A percentile compares a stretch with the other conserved stretches of the same genome.
Conservation (phyloP, 1,140 invertebrate species). For the Drosophila biarmipes region DNA sequence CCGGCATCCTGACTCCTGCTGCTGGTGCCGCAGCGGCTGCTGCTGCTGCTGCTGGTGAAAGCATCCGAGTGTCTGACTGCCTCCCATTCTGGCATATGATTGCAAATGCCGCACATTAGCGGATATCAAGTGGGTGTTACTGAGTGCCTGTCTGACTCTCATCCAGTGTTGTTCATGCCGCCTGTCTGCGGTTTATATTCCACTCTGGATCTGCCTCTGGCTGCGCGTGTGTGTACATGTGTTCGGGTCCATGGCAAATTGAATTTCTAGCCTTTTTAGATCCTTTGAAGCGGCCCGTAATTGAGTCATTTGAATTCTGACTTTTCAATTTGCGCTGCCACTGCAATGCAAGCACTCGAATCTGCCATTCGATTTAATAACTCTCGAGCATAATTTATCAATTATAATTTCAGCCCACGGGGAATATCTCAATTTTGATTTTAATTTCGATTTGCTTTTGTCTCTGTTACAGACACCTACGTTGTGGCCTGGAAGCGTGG, state of each 20-base stretch:
- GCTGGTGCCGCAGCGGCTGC: slow-evolving; percentile 14
- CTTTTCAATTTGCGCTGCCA: slow-evolving; percentile 73
- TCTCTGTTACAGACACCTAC: slow-evolving; percentile 81
- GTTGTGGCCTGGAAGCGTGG: slow-evolving; percentile 87
- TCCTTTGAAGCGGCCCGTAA: slow-evolving; percentile 78
- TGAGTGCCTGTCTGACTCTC: slow-evolving; percentile 67
- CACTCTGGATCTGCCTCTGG: slow-evolving; percentile 20
- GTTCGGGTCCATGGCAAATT: slow-evolving; percentile 75
- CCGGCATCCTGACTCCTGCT: slow-evolving; percentile 21
- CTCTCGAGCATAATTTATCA: slow-evolving; percentile 70
- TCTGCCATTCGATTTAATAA: slow-evolving; percentile 58
- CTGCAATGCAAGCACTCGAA: slow-evolving; percentile 28
- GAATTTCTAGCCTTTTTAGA: slow-evolving; percentile 82
- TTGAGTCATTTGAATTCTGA: slow-evolving; percentile 81
- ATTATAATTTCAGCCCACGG: slow-evolving; percentile 44
- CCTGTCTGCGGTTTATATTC: slow-evolving; percentile 58
- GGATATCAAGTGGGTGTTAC: slow-evolving; percentile 82
- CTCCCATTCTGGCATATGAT: slow-evolving; percentile 72
- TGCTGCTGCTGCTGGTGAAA: slow-evolving; percentile 37
- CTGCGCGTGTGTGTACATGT: slow-evolving; percentile 14
- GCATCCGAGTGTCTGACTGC: slow-evolving; percentile 47
- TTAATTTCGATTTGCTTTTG: background rate
- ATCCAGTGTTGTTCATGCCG: slow-evolving; percentile 25
- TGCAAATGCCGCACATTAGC: slow-evolving; percentile 82
- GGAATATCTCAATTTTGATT: slow-evolving; percentile 12